These are phyloP conservation scores for Macquaria ambigua DNA, from an alignment of 2,113 vertebrate species.

Conservation along the genomic window DNA sequence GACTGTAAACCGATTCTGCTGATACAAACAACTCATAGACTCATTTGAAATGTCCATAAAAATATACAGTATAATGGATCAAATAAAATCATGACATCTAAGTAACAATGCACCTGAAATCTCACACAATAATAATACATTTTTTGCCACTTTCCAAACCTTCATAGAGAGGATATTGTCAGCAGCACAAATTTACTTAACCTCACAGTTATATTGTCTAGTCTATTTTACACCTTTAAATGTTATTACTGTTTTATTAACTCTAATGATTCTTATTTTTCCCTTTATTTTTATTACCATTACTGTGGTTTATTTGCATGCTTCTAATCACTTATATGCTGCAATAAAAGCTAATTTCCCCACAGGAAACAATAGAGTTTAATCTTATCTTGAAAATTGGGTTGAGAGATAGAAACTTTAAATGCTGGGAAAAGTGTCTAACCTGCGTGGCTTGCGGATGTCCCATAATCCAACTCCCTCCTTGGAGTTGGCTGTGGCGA, in stretches of 20 bases:
- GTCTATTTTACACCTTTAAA: background rate
- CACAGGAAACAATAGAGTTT: background rate
- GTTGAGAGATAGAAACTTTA: background rate
- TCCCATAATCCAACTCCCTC: constrained; percentile 99
- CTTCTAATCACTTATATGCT: background rate
- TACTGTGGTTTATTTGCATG: background rate
- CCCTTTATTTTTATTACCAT: background rate
- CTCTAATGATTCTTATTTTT: background rate
- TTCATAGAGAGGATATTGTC: background rate
- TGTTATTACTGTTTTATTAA: background rate
- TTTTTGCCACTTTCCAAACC: background rate
- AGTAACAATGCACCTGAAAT: background rate
- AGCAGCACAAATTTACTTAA: background rate
- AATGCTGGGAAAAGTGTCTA: constrained; percentile 18
- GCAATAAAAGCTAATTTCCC: background rate
- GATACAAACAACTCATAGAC: background rate
- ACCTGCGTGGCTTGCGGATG: constrained; percentile 98
- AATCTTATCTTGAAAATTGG: background rate
- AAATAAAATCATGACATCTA: background rate
- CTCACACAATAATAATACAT: background rate
- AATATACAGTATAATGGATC: background rate
- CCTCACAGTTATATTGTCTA: background rate
- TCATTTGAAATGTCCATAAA: background rate
- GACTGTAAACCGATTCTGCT: background rate
- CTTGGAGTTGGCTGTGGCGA: constrained; percentile 99